Conservation (phyloP, 2,797 vertebrate genomes). For the Sarcoramphus papa region DNA sequence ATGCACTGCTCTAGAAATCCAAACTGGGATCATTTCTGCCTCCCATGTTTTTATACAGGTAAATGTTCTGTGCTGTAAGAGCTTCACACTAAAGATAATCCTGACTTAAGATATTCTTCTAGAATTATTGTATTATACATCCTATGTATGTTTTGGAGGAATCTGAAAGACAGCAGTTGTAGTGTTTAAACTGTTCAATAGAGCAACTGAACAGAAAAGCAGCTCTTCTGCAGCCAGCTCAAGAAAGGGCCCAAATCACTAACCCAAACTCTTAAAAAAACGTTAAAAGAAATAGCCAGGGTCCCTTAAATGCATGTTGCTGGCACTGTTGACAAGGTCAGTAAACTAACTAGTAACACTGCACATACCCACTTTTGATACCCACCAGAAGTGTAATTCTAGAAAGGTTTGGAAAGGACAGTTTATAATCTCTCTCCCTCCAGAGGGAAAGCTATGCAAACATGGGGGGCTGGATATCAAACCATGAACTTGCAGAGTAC, state of each 20-base stretch:
- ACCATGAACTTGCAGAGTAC: background rate
- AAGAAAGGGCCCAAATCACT: background rate
- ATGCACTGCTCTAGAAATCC: background rate
- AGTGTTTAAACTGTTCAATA: background rate
- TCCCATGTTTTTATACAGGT: background rate
- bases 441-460: background rate
- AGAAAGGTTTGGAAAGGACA: background rate
- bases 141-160: background rate
- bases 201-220: background rate
- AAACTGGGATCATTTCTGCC: background rate
- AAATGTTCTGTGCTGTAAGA: background rate
- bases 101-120: background rate
- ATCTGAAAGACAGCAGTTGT: background rate
- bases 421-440: background rate
- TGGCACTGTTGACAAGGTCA: background rate
- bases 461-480: background rate
- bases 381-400: background rate
- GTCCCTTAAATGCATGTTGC: background rate
- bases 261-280: background rate
- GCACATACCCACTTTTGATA: background rate
- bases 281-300: accelerated
- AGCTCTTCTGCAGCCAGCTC: background rate
- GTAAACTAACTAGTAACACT: background rate
- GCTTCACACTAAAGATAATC: background rate
- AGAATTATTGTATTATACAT: background rate